phyloP scores from a whole-genome alignment of 2,797 vertebrate genomes.

The Neostethus bicornis region DNA sequence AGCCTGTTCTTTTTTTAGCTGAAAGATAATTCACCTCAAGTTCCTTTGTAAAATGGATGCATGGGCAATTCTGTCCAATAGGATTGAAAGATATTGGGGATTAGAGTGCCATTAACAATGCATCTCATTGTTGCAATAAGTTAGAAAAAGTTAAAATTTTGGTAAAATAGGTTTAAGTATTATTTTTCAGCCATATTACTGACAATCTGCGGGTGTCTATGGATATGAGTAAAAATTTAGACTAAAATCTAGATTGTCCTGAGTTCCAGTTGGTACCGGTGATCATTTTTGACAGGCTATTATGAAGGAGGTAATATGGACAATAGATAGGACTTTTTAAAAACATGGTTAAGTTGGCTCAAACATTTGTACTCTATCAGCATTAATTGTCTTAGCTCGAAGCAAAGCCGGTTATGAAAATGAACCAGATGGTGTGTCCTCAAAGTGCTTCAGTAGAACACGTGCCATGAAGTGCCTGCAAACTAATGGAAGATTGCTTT shows the following conservation, averaged over 20 bases:
- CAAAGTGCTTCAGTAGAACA: conserved; percentile 41
- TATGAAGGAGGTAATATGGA: conserved; percentile 61
- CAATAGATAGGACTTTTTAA: conserved; percentile 49
- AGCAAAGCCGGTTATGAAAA: conserved; percentile 73
- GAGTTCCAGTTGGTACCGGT: conserved; percentile 56
- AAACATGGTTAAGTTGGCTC: conserved; percentile 66
- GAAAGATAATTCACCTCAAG: conserved; percentile 71
- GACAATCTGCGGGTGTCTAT: conserved; percentile 53
- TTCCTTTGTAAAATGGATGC: conserved; percentile 69
- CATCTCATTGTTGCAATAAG: conserved; percentile 52
- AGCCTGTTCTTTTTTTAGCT: conserved; percentile 76
- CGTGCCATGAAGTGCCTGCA: conserved; percentile 43
- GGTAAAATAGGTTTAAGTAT: conserved; percentile 55
- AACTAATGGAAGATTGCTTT: conserved; percentile 51
- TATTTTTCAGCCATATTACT: conserved; percentile 51
- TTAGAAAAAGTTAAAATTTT: conserved; percentile 63
- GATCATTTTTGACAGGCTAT: conserved; percentile 55
- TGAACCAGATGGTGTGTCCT: conserved; percentile 71
- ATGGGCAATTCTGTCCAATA: conserved; percentile 48
- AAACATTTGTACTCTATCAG: conserved; percentile 77
- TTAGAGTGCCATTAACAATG: conserved; percentile 60
- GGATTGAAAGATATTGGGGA: conserved; percentile 48
- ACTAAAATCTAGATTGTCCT: conserved; percentile 27
- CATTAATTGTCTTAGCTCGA: conserved; percentile 74
- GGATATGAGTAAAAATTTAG: conserved; percentile 33